phyloP scores from a whole-genome alignment of 2,888 invertebrate species.

The Chirona hameri region DNA sequence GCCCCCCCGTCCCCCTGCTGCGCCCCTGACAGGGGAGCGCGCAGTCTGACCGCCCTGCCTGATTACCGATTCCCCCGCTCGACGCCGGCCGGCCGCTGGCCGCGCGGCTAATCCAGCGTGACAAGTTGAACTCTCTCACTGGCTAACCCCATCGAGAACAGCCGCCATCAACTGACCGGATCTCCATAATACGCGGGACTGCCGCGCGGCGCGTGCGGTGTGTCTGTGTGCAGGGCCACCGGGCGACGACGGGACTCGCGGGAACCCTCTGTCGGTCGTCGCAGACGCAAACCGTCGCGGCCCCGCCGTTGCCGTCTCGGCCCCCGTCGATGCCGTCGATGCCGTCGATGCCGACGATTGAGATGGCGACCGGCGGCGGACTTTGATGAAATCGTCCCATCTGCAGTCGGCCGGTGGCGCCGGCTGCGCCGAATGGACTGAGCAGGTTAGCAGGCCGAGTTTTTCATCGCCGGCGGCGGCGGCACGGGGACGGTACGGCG shows the following conservation, averaged over 20 bases:
- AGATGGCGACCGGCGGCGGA: neutral
- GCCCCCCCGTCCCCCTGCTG: too few species aligned
- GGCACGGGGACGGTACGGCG: neutral
- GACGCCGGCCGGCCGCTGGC: too few species aligned
- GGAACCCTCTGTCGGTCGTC: too few species aligned
- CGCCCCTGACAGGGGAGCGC: too few species aligned
- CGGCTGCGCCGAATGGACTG: conserved; percentile 7
- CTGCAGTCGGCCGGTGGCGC: neutral
- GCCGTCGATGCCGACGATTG: neutral
- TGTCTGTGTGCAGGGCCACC: neutral
- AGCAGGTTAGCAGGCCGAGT: neutral
- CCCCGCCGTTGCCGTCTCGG: too few species aligned
- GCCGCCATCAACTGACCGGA: neutral
- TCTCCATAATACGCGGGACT: neutral
- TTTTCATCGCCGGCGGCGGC: neutral
- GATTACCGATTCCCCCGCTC: too few species aligned
- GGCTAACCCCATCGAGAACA: conserved; percentile 24
- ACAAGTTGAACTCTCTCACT: neutral
- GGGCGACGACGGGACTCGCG: too few species aligned
- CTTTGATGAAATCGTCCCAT: conserved; percentile 5
- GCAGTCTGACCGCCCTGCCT: too few species aligned
- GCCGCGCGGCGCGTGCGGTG: neutral
- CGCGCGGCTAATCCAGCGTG: neutral
- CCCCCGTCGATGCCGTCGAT: too few species aligned
- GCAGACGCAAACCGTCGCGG: too few species aligned